Conservation (phyloP, 2,113 vertebrate genomes). For the Nesoenas mayeri region DNA sequence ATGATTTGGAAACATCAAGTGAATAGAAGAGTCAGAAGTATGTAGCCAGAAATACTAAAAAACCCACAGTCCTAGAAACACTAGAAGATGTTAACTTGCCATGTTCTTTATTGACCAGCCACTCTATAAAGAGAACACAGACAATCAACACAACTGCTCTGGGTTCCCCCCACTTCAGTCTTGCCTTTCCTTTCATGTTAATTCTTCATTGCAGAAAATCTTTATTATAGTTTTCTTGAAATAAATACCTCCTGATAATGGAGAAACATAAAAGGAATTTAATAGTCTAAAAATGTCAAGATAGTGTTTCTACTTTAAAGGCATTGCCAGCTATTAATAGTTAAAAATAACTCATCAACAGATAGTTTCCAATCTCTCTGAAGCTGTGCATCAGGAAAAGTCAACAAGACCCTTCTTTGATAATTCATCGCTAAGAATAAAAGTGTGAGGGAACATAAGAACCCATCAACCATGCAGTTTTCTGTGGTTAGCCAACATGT, state of each 20-base stretch:
- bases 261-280: neutral
- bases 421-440: neutral
- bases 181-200: neutral
- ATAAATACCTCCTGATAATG: neutral
- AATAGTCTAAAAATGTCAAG: neutral
- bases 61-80: neutral
- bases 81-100: neutral
- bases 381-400: neutral
- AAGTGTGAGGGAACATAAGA: neutral
- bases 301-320: neutral
- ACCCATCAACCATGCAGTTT: neutral
- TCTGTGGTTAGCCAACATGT: neutral
- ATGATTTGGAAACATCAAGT: neutral
- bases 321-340: neutral
- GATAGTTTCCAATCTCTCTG: neutral
- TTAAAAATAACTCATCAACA: neutral
- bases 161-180: neutral
- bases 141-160: neutral
- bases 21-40: neutral
- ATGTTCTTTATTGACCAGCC: neutral
- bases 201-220: neutral
- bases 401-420: neutral
- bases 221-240: neutral
- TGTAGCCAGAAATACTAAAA: neutral
- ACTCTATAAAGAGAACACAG: neutral